Percentiles rank a stretch among this genome's conserved stretches.
These are phyloP conservation scores for Armadillidium nasatum DNA, from an alignment of 1,140 invertebrate species.

Conservation along the genomic window DNA sequence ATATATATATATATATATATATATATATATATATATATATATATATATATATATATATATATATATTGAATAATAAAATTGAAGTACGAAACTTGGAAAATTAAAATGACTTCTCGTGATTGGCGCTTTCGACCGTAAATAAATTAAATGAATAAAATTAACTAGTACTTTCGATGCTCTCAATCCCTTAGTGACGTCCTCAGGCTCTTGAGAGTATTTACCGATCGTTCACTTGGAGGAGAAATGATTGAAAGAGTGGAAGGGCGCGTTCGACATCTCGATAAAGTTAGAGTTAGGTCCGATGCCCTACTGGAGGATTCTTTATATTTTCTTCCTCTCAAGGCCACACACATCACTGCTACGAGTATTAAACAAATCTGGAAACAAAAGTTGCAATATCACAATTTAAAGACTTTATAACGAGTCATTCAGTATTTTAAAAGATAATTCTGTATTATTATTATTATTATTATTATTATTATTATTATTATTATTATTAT, in stretches of 20 bases:
- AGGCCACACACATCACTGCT: slow-evolving; percentile 41
- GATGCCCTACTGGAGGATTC: background rate
- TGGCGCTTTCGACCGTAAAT: no score
- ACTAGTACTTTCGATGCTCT: background rate
- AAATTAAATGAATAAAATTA: no score
- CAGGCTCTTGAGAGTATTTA: slow-evolving; percentile 34
- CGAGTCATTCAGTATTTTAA: background rate
- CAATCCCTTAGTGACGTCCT: slow-evolving; percentile 36
- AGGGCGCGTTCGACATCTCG: slow-evolving; percentile 10
- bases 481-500: no score
- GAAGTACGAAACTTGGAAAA: no score
- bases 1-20: no score
- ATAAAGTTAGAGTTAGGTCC: background rate
- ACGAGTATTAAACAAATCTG: slow-evolving; percentile 40
- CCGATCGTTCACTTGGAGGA: slow-evolving; percentile 29
- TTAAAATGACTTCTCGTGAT: no score
- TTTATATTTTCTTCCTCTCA: slow-evolving; percentile 19
- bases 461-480: no score
- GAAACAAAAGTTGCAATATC: no score
- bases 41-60: no score
- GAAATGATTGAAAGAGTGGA: slow-evolving; percentile 23
- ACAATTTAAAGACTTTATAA: background rate
- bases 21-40: no score
- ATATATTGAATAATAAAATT: no score
- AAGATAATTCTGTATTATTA: no score